Base-by-base conservation (phyloP, 2,888 invertebrate genomes). In the Pomacea canaliculata region DNA sequence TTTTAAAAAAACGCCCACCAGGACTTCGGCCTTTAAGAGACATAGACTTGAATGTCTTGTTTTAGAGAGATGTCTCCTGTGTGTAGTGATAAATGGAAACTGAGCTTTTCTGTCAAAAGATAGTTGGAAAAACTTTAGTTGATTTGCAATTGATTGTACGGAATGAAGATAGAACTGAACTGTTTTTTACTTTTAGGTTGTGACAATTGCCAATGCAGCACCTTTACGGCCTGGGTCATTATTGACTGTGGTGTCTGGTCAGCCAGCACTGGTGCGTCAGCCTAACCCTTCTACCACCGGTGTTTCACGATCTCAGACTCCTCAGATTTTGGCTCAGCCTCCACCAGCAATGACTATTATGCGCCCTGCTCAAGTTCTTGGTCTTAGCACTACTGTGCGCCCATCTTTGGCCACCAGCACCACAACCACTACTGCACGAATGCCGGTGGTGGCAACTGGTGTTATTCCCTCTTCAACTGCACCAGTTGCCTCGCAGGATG, bases 211-310 rank as follows among this genome's bases (percentile, higher is more conserved):
- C 0, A 79, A 81, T 8, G 69, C 82, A 12, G 77, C 78, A 46
- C 71, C 78, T n/a, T 69, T 86, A 18, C 74, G 83, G n/a, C 82
- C 84, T 27, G 85, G 83, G 23, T 76, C 79, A 66, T 70, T 83
- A 66, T 60, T 83, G 16, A 82, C 81, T 12, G 79, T 82, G 48
- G 75, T 79, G 59, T 77, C 76, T 46, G 76, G 74, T 10, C 74
- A 74, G 51, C 16, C 62, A 13, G 37, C 49, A 3, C n/a, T n/a
- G 13, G 23, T 69, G 18, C 37, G 66, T 19, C 59, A 66, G 67
- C 51, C 51, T 18, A 51, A 73, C 23, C 51, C 69, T 62, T 51
- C 68, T 48, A 70, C 56, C 23, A 72, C 72, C 19, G 65, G 46
- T 48, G 71, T 66, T 37, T 56, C 56, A 70, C 59, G 70, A n/a